Percentiles rank a stretch among this genome's conserved stretches.
These are phyloP conservation scores for Vannuccia rotundouncinata DNA, from an alignment of 2,888 invertebrate genomes.

Conservation along the genomic window DNA sequence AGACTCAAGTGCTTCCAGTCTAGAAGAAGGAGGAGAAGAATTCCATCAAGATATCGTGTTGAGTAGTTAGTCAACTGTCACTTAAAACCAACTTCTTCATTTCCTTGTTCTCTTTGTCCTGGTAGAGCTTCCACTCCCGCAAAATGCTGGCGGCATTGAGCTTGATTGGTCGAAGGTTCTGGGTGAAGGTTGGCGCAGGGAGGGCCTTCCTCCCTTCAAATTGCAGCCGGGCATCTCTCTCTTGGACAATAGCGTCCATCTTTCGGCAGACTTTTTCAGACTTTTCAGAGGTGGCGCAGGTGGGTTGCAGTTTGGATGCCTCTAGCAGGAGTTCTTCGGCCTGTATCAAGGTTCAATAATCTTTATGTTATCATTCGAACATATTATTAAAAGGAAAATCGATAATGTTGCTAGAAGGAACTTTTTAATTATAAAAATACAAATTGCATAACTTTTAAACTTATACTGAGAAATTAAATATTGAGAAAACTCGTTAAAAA, in stretches of 20 bases:
- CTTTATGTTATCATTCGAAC: no score
- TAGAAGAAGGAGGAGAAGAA: slow-evolving; percentile 39
- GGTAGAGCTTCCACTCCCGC: slow-evolving; percentile 52
- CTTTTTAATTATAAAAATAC: no score
- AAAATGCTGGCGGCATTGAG: slow-evolving; percentile 54
- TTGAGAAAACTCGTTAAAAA: no score
- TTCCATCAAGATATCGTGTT: neutral
- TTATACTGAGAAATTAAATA: no score
- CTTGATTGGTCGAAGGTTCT: slow-evolving; percentile 46
- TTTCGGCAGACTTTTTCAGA: slow-evolving; percentile 50
- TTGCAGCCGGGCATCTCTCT: slow-evolving; percentile 48
- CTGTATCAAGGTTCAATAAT: slow-evolving; percentile 31
- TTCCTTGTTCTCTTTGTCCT: slow-evolving; percentile 49
- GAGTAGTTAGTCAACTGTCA: neutral
- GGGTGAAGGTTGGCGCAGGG: slow-evolving; percentile 44
- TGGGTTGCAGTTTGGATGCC: slow-evolving; percentile 49
- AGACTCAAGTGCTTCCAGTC: slow-evolving; percentile 49
- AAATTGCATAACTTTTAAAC: no score
- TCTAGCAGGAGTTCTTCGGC: slow-evolving; percentile 51
- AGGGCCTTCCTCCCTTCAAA: slow-evolving; percentile 49
- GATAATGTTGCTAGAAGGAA: no score
- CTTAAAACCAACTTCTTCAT: slow-evolving; percentile 47
- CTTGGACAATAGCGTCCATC: slow-evolving; percentile 46
- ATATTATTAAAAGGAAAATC: no score
- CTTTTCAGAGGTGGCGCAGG: slow-evolving; percentile 53